Evolutionary conservation across 2,113 vertebrate genomes (phyloP), one percentile per base, ranked within the genome.

Genomic region (Salvelinus namaycush): DNA sequence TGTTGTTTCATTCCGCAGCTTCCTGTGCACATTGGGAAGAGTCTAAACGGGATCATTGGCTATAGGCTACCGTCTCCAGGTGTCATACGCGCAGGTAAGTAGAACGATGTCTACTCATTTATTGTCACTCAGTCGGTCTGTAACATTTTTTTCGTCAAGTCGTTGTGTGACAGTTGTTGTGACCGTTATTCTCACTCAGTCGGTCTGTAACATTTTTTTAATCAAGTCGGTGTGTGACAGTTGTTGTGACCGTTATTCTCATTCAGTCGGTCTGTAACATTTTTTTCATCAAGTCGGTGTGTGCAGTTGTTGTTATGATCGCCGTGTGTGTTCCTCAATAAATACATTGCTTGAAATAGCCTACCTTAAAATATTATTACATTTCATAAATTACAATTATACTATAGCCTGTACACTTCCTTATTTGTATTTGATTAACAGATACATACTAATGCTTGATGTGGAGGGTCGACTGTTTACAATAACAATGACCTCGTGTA

Each of bases 391-490:
- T 62, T 7, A 11, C 59, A 62, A 11, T 22, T 62, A 62, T 62
- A 24, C 16, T 11, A 62, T 62, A 7, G 51, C 51, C 14, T 18
- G 16, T 54, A 54, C 18, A 62, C 59, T n/a, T 62, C 59, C 34
- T 34, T 60, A 62, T 22, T n/a, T 62, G n/a, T 62, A 22, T 62
- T 62, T 62, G n/a, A 22, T 62, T 2, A 62, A 22, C n/a, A 24
- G 4, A 62, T 1, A 62, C 0, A 62, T 18, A 54, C 51, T 54
- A 16, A 1, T 54, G 48, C 26, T 29, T 60, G 26, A 7, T 11
- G 59, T 22, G n/a, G 59, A 62, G 85, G 80, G 81, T 80, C 29
- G 48, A 66, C 68, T 89, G 88, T 91, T 91, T 90, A 92, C 90
- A 91, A 89, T 77, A 39, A 68, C 13, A 83, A 83, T 26, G 44